These are phyloP conservation scores for Pipistrellus nathusii DNA, from an alignment of 2,797 vertebrate species.

Conservation along the genomic window DNA sequence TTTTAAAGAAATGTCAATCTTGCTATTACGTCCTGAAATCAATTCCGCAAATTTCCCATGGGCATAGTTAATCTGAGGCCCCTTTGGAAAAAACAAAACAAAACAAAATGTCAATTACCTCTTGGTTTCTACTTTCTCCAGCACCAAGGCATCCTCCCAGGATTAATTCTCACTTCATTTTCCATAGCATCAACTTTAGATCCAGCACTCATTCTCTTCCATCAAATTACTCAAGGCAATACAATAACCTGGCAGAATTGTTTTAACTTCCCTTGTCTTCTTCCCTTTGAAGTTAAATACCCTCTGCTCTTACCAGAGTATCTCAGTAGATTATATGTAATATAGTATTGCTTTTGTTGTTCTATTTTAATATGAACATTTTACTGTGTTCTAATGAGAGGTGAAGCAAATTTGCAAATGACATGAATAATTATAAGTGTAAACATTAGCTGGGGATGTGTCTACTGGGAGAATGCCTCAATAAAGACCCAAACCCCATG, in stretches of 20 bases:
- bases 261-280: constrained; percentile 57
- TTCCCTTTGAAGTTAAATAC: constrained; percentile 70
- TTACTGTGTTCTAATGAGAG: constrained; percentile 71
- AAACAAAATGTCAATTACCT: constrained; percentile 59
- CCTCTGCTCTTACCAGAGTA: constrained; percentile 67
- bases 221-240: constrained; percentile 66
- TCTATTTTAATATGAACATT: constrained; percentile 63
- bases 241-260: constrained; percentile 56
- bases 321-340: constrained; percentile 60
- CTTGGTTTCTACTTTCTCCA: constrained; percentile 58
- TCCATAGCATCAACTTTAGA: constrained; percentile 30
- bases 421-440: constrained; percentile 75
- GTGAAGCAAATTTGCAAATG: constrained; percentile 74
- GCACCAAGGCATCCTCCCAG: neutral
- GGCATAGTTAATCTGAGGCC: constrained; percentile 52
- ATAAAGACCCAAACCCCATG: constrained; percentile 46
- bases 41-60: constrained; percentile 57
- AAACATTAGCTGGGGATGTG: constrained; percentile 64
- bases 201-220: constrained; percentile 31
- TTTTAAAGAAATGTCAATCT: constrained; percentile 63
- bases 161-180: constrained; percentile 68
- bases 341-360: constrained; percentile 66
- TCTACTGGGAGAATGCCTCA: constrained; percentile 56
- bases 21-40: constrained; percentile 40
- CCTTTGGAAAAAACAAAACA: neutral